A percentile compares a stretch with the other conserved stretches of the same genome.
Evolutionary conservation across 2,797 vertebrate genomes (phyloP).

Genomic region (Myotis planiceps): DNA sequence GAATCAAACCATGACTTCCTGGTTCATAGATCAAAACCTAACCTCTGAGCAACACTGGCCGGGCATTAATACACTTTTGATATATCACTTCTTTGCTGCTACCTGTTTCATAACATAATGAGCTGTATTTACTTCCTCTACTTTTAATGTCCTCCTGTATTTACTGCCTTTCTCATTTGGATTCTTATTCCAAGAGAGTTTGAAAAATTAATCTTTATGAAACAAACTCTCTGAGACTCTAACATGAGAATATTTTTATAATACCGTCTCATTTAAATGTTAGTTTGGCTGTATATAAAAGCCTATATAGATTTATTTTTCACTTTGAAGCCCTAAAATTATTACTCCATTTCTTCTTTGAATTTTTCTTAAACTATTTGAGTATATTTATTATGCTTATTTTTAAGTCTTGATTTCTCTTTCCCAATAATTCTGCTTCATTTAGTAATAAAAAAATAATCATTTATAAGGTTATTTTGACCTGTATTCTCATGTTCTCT

Average conservation of each 20-base stretch:
- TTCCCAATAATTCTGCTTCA: background rate
- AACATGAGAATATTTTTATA: background rate
- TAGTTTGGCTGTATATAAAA: background rate
- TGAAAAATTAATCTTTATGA: background rate
- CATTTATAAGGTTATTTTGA: background rate
- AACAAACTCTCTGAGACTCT: background rate
- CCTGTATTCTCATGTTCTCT: background rate
- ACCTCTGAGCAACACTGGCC: too few relatives aligned
- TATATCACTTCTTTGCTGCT: background rate
- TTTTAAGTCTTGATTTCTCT: background rate
- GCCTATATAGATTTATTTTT: background rate
- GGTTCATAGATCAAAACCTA: too few relatives aligned
- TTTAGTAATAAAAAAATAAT: background rate
- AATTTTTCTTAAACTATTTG: background rate
- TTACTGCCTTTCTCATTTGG: background rate
- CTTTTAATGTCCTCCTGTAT: background rate
- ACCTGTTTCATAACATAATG: background rate
- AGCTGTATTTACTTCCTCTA: background rate
- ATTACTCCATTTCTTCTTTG: background rate
- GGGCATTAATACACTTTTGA: background rate
- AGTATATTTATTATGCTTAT: background rate
- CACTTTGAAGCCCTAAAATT: background rate
- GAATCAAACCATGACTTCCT: too few relatives aligned
- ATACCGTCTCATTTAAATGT: background rate
- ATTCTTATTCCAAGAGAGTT: background rate